A percentile compares a stretch with the other conserved stretches of the same genome.
These are phyloP conservation scores for Onychomys torridus DNA, from an alignment of 2,797 vertebrate genomes.

Conservation along the genomic window DNA sequence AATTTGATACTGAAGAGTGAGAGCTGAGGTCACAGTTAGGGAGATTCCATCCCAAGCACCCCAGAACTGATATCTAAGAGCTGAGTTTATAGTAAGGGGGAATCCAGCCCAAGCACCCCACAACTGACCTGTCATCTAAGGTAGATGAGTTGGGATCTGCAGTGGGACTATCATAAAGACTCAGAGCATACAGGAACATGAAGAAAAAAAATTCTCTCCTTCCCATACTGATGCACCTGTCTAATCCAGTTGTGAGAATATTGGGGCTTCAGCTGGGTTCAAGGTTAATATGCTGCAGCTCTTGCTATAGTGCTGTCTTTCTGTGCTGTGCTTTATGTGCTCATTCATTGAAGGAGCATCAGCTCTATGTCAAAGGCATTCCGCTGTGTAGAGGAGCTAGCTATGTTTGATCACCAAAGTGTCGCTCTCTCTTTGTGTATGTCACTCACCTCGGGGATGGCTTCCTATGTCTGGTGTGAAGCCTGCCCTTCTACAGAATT, in stretches of 20 bases:
- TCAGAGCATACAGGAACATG: not conserved
- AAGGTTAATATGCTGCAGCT: not conserved
- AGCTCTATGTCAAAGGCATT: not conserved
- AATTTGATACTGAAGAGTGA: not conserved
- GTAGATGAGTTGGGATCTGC: rapidly evolving
- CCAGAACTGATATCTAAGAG: not conserved
- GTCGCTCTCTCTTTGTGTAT: not conserved
- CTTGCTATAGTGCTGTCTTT: not conserved
- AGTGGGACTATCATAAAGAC: too few species aligned
- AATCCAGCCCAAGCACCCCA: not conserved
- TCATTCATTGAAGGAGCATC: not conserved
- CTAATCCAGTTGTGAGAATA: not conserved
- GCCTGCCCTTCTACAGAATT: not conserved
- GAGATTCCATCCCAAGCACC: not conserved
- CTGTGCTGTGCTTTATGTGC: not conserved
- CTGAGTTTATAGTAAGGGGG: not conserved
- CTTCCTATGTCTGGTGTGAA: not conserved
- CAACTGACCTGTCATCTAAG: not conserved
- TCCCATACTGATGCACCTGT: not conserved
- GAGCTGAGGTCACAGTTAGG: not conserved
- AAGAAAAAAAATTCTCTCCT: not conserved
- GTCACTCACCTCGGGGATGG: not conserved
- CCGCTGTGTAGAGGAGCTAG: not conserved
- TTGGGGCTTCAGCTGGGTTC: not conserved
- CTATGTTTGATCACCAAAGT: not conserved